These are phyloP conservation scores for Baronia brevicornis DNA, from an alignment of 2,888 invertebrate species.

Conservation along the genomic window DNA sequence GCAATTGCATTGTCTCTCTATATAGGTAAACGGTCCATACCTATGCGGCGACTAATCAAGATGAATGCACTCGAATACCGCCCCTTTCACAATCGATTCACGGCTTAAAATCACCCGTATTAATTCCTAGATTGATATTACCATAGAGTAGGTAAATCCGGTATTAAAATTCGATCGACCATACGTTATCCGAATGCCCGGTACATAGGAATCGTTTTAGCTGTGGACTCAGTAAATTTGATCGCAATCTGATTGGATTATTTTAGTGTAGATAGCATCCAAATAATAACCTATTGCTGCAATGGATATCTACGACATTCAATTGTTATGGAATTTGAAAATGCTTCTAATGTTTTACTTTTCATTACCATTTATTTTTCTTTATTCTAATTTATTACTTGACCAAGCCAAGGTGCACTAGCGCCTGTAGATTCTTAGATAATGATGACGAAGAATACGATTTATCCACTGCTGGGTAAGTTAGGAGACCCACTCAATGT, in stretches of 20 bases:
- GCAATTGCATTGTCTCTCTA: slow-evolving; percentile 12
- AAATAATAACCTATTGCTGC: no score
- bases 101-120: slow-evolving; percentile 36
- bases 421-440: no score
- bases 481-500: no score
- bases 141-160: slow-evolving; percentile 50
- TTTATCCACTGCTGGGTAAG: no score
- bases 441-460: no score
- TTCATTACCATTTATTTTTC: no score
- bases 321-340: no score
- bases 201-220: slow-evolving; percentile 67
- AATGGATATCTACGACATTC: no score
- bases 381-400: no score
- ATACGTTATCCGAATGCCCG: slow-evolving; percentile 49
- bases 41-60: slow-evolving; percentile 11
- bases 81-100: slow-evolving; percentile 29
- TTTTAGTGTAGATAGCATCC: slow-evolving; percentile 22
- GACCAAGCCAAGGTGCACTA: no score
- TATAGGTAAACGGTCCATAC: slow-evolving; percentile 8
- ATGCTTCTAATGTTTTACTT: no score
- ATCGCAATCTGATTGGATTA: slow-evolving; percentile 24
- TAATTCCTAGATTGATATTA: slow-evolving; percentile 39
- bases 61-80: slow-evolving; percentile 17
- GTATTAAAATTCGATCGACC: slow-evolving; percentile 66
- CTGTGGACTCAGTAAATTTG: slow-evolving; percentile 34